A percentile compares a stretch with the other conserved stretches of the same genome.
phyloP scores from a whole-genome alignment of 2,797 vertebrate genomes.

The Peromyscus aztecus region DNA sequence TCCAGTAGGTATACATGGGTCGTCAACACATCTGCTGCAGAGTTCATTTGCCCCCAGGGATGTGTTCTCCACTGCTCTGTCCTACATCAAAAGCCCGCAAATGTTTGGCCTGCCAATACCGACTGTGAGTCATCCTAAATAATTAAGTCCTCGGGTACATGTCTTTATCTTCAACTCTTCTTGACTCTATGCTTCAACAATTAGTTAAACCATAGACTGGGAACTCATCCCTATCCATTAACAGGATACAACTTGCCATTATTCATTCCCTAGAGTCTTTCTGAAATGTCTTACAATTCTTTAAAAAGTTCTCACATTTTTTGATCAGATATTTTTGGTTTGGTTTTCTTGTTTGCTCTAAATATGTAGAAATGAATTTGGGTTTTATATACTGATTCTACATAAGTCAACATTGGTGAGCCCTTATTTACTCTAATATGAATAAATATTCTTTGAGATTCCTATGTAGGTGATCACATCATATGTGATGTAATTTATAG shows the following conservation, averaged over 20 bases:
- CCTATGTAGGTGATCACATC: conserved; percentile 15
- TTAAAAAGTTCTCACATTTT: not conserved
- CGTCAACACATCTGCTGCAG: not conserved
- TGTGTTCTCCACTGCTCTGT: not conserved
- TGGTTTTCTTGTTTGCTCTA: not conserved
- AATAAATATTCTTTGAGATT: conserved; percentile 9
- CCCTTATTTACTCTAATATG: not conserved
- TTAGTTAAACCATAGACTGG: not conserved
- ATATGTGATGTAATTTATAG: conserved; percentile 45
- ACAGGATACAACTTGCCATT: not conserved
- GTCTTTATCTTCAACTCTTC: not conserved
- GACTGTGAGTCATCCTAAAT: not conserved
- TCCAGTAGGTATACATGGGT: not conserved
- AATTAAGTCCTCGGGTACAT: not conserved
- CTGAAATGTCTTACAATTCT: not conserved
- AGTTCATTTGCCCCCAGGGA: not conserved
- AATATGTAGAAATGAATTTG: conserved; percentile 1
- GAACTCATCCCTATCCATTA: not conserved
- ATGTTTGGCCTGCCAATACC: not conserved
- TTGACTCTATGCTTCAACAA: not conserved
- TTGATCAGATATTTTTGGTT: not conserved
- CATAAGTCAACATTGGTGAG: not conserved
- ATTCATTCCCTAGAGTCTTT: not conserved
- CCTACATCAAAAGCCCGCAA: not conserved
- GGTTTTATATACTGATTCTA: not conserved